These are phyloP conservation scores for Pseudomyrmex dendroicus DNA, from an alignment of 1,140 invertebrate species.

Conservation along the genomic window DNA sequence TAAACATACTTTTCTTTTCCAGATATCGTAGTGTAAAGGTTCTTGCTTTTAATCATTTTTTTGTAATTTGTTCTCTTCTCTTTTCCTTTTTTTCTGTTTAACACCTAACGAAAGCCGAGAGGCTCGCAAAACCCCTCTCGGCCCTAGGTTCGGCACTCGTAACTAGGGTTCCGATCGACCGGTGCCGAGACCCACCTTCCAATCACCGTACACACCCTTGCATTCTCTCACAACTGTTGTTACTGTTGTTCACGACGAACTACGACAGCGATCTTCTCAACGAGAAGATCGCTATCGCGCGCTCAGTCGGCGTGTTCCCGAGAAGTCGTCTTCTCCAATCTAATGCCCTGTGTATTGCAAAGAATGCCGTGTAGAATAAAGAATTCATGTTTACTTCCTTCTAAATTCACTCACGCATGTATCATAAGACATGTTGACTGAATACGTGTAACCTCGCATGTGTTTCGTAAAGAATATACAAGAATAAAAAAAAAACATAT, in stretches of 20 bases:
- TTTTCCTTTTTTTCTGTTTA: slow-evolving; percentile 2
- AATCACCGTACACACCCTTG: slow-evolving; percentile 81
- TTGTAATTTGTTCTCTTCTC: background rate
- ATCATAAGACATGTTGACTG: background rate
- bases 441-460: background rate
- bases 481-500: background rate
- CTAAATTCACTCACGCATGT: background rate
- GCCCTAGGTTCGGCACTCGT: slow-evolving; percentile 86
- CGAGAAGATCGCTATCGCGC: slow-evolving; percentile 55
- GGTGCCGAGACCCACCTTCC: slow-evolving; percentile 83
- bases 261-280: slow-evolving; percentile 6
- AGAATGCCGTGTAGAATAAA: slow-evolving; percentile 59
- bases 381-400: slow-evolving; percentile 6
- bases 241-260: slow-evolving; percentile 44
- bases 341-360: slow-evolving; percentile 71
- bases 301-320: background rate
- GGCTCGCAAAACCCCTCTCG: slow-evolving; percentile 76
- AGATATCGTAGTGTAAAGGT: background rate
- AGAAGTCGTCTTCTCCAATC: slow-evolving; percentile 2
- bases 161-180: slow-evolving; percentile 85
- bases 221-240: slow-evolving; percentile 32
- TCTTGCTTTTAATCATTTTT: background rate
- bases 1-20: background rate
- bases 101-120: slow-evolving; percentile 76
- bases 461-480: background rate